phyloP scores from a whole-genome alignment of 1,140 invertebrate genomes.

The Brachystomella parvula region DNA sequence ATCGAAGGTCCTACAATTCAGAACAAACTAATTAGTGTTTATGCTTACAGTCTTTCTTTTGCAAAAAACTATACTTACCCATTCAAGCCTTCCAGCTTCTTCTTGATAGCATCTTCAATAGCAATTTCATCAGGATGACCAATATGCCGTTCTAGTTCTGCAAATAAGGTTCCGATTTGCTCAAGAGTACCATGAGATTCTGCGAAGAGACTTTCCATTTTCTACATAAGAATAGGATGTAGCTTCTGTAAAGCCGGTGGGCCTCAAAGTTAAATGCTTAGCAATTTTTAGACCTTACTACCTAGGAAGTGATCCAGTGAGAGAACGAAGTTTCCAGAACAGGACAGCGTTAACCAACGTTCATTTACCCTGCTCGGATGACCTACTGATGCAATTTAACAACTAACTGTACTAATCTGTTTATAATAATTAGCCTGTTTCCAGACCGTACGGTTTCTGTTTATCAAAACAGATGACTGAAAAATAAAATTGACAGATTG shows the following conservation, averaged over 20 bases:
- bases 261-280: too few species aligned
- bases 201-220: constrained; percentile 28
- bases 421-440: too few species aligned
- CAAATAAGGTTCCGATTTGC: constrained; percentile 25
- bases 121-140: constrained; percentile 32
- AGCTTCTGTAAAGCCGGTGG: not conserved
- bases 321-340: too few species aligned
- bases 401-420: too few species aligned
- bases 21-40: not conserved
- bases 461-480: too few species aligned
- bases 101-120: constrained; percentile 34
- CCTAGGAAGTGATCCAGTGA: too few species aligned
- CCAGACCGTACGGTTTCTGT: too few species aligned
- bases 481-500: too few species aligned
- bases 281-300: too few species aligned
- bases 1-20: constrained; percentile 70
- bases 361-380: too few species aligned
- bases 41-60: not conserved
- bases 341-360: too few species aligned
- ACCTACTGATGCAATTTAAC: too few species aligned
- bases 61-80: constrained; percentile 16
- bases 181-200: constrained; percentile 29
- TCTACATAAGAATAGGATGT: not conserved
- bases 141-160: constrained; percentile 26
- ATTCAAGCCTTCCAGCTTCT: constrained; percentile 30